These are phyloP conservation scores for Mesoclemmys tuberculata DNA, from an alignment of 2,113 vertebrate species.

Conservation along the genomic window DNA sequence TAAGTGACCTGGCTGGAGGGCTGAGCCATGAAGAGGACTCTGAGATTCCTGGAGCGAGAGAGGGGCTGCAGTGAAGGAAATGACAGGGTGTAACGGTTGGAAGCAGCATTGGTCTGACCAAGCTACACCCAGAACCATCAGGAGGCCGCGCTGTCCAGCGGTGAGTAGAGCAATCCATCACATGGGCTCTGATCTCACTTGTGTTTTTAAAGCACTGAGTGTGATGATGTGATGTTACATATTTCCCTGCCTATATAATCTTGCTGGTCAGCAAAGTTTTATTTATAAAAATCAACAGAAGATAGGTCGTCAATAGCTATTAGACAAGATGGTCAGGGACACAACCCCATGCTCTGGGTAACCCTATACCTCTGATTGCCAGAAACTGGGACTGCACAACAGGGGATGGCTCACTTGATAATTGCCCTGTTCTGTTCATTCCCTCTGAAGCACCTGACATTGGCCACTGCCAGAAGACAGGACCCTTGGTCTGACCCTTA, in stretches of 20 bases:
- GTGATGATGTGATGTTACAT: too few relatives aligned
- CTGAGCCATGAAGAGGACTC: too few relatives aligned
- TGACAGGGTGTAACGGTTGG: too few relatives aligned
- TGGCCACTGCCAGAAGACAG: neutral
- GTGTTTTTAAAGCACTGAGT: neutral
- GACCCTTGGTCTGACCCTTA: neutral
- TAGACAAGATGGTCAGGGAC: neutral
- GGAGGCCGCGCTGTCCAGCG: too few relatives aligned
- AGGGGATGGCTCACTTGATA: neutral
- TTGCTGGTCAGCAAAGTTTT: accelerated
- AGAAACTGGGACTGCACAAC: neutral
- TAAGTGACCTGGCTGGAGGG: too few relatives aligned
- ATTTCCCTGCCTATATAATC: accelerated
- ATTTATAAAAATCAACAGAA: neutral
- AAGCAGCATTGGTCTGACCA: too few relatives aligned
- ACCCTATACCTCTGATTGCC: neutral
- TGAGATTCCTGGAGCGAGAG: too few relatives aligned
- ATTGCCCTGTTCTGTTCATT: neutral
- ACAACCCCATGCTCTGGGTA: neutral
- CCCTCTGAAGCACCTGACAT: neutral
- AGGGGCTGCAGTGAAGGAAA: too few relatives aligned
- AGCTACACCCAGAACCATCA: too few relatives aligned
- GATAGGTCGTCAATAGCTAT: neutral
- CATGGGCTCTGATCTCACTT: neutral
- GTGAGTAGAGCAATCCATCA: too few relatives aligned